Percentiles rank a stretch among this genome's conserved stretches.
phyloP scores from a whole-genome alignment of 2,797 vertebrate genomes.

The Argentina silus region DNA sequence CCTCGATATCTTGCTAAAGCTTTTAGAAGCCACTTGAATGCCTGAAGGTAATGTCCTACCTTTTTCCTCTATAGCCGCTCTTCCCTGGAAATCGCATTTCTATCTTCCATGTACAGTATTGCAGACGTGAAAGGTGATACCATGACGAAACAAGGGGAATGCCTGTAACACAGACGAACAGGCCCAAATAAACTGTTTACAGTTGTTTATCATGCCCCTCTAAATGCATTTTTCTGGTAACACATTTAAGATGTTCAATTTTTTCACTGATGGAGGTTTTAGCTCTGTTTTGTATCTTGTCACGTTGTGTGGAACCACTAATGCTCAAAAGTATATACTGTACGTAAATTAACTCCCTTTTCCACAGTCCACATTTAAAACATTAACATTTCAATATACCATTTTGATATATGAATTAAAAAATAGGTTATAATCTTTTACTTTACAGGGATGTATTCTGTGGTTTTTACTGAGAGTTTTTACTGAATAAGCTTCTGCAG shows the following conservation, averaged over 20 bases:
- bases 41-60: constrained; percentile 67
- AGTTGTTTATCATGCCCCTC: constrained; percentile 67
- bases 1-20: constrained; percentile 77
- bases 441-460: constrained; percentile 83
- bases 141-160: constrained; percentile 31
- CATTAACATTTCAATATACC: constrained; percentile 82
- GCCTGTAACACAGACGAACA: constrained; percentile 47
- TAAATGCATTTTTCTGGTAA: constrained; percentile 72
- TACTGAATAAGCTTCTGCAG: too few relatives aligned
- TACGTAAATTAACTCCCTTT: constrained; percentile 72
- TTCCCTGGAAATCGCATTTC: constrained; percentile 53
- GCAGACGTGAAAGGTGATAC: constrained; percentile 45
- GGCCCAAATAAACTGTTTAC: constrained; percentile 61
- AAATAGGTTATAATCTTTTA: constrained; percentile 81
- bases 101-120: constrained; percentile 52
- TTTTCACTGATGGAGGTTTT: constrained; percentile 72
- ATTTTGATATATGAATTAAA: constrained; percentile 77
- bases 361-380: constrained; percentile 72
- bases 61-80: constrained; percentile 22
- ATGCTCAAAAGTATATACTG: constrained; percentile 63
- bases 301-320: constrained; percentile 60
- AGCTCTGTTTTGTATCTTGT: constrained; percentile 66
- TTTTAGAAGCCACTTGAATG: constrained; percentile 77
- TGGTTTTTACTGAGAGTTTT: too few relatives aligned
- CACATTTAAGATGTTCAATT: constrained; percentile 73